Base-by-base conservation (phyloP, 1,140 invertebrate species). In the Temnothorax nylanderi region DNA sequence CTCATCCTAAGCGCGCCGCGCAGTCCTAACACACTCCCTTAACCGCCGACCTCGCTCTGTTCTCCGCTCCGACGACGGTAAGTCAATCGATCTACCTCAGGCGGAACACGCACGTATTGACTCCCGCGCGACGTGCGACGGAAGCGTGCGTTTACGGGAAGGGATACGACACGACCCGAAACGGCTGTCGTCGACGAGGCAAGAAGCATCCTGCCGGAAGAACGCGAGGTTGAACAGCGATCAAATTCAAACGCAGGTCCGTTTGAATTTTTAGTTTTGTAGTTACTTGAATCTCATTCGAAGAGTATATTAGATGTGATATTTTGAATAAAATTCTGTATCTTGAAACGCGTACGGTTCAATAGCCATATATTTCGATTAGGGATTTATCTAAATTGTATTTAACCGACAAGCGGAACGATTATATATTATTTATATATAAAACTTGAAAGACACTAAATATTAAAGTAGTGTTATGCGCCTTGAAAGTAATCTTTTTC, bases 51-150 rank as follows among this genome's bases (percentile, higher is more conserved):
- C 87, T 87, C 51, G 51, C 60, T 78, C 49, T n/a, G 49, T 26
- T 69, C 65, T 69, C 65, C 74, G 51, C 32, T 75, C 75, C 75
- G 41, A 56, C 72, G 82, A 75, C 62, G 89, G 92, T 91, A 91
- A 93, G 92, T 92, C 90, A 92, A 80, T 92, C 93, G 90, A 78
- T 89, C 90, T 85, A 58, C 34, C 82, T 91, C 93, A 93, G 90
- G 92, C 93, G 92, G 92, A 92, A 80, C 89, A 88, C 88, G 88
- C 26, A 1, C 87, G 88, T 93, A 93, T 93, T 93, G 93, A 93
- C 93, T 94, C 90, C 62, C 65, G n/a, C 69, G 37, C 62, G 65
- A 88, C 86, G 74, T 78, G 21, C 21, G 16, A 75, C 32, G 16
- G 41, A 54, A 62, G 2, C 37, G 7, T 37, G 13, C 51, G 16